Percentiles rank a stretch among this genome's conserved stretches.
Conservation (phyloP, 2,113 vertebrate genomes). For the Paratilapia polleni region DNA sequence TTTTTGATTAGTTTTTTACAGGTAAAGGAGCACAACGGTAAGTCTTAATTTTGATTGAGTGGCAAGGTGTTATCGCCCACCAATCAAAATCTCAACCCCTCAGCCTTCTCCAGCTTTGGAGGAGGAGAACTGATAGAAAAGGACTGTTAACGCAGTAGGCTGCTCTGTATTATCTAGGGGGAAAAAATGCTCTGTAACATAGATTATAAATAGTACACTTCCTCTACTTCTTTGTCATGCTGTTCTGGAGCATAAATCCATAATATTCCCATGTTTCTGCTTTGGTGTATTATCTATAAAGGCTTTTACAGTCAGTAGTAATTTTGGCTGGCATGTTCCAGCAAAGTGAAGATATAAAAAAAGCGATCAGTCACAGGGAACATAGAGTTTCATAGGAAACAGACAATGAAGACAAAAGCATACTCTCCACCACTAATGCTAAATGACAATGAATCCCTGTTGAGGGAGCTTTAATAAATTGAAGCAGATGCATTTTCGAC, state of each 20-base stretch:
- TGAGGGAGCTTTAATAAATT: constrained; percentile 76
- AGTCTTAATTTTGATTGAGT: constrained; percentile 82
- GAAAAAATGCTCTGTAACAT: constrained; percentile 21
- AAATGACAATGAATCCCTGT: constrained; percentile 71
- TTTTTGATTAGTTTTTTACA: constrained; percentile 68
- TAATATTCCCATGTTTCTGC: constrained; percentile 58
- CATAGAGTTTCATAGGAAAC: constrained; percentile 61
- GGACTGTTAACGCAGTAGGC: constrained; percentile 28
- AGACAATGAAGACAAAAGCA: constrained; percentile 68
- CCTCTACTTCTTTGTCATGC: constrained; percentile 33
- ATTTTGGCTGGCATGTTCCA: constrained; percentile 58
- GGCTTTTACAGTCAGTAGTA: constrained; percentile 54
- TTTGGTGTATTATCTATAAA: constrained; percentile 64
- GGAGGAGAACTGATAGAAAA: constrained; percentile 41
- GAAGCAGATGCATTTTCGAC: constrained; percentile 75
- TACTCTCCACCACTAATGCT: constrained; percentile 59
- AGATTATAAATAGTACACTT: constrained; percentile 52
- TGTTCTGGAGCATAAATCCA: constrained; percentile 63
- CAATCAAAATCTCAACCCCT: constrained; percentile 72
- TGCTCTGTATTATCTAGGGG: constrained; percentile 20
- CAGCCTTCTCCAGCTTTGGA: constrained; percentile 37
- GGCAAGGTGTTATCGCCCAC: constrained; percentile 50
- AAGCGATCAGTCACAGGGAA: constrained; percentile 59
- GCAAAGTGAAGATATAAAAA: constrained; percentile 68
- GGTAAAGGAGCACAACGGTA: constrained; percentile 80